phyloP scores from a whole-genome alignment of 2,113 vertebrate genomes.

The Synchiropus splendidus region DNA sequence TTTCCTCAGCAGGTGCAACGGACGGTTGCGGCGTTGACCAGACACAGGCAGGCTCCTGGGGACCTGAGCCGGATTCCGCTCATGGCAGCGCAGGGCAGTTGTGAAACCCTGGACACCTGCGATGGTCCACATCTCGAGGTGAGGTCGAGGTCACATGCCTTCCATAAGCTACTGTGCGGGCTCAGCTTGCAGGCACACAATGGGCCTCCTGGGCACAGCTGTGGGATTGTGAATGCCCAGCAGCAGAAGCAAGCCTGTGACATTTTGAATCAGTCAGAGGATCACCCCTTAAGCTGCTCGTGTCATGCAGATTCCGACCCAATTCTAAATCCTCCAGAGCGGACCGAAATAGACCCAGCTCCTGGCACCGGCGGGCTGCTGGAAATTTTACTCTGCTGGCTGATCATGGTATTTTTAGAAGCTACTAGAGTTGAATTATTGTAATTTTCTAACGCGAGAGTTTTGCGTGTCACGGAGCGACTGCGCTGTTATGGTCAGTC shows the following conservation, averaged over 20 bases:
- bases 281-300: constrained; percentile 33
- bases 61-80: constrained; percentile 13
- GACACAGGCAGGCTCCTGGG: neutral
- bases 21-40: neutral
- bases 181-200: constrained; percentile 14
- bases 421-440: constrained; percentile 27
- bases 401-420: constrained; percentile 55
- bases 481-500: too few species aligned
- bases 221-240: constrained; percentile 38
- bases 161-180: constrained; percentile 29
- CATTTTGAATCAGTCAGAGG: constrained; percentile 41
- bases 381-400: constrained; percentile 57
- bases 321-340: constrained; percentile 43
- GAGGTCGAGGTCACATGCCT: constrained; percentile 35
- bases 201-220: constrained; percentile 43
- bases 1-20: constrained; percentile 28
- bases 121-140: constrained; percentile 26
- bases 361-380: constrained; percentile 60
- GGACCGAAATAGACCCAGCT: constrained; percentile 55
- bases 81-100: neutral
- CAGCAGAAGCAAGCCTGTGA: constrained; percentile 30
- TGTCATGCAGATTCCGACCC: constrained; percentile 26
- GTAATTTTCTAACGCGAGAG: constrained; percentile 42
- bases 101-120: constrained; percentile 32
- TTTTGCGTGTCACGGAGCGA: too few species aligned